These are phyloP conservation scores for Napeogenes inachia DNA, from an alignment of 2,888 invertebrate genomes.

Conservation along the genomic window DNA sequence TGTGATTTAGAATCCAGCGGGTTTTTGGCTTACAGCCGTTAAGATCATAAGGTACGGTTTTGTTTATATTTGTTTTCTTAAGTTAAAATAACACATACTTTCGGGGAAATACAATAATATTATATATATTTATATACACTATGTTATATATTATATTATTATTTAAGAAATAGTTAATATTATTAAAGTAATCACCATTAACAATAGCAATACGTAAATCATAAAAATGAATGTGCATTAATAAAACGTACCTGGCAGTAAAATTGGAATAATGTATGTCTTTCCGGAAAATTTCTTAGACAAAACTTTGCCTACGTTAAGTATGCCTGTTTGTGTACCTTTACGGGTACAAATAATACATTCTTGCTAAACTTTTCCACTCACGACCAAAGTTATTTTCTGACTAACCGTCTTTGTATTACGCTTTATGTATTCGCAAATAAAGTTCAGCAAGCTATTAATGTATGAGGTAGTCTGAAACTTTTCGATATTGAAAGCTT, in stretches of 20 bases:
- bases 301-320: constrained; percentile 10
- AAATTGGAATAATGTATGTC: constrained; percentile 6
- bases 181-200: too few relatives aligned
- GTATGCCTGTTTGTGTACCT: constrained; percentile 26
- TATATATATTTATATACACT: too few relatives aligned
- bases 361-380: constrained; percentile 6
- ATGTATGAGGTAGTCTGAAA: constrained; percentile 1
- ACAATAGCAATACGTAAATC: too few relatives aligned
- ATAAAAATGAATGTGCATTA: not conserved
- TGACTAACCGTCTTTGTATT: constrained; percentile 7
- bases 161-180: too few relatives aligned
- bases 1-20: constrained; percentile 14
- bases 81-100: too few relatives aligned
- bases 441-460: constrained; percentile 3
- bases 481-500: constrained; percentile 1
- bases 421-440: constrained; percentile 7
- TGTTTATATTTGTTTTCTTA: too few relatives aligned
- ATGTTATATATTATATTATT: too few relatives aligned
- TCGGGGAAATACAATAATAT: too few relatives aligned
- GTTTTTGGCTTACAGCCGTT: not conserved
- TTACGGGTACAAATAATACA: constrained; percentile 14
- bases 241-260: constrained; percentile 2
- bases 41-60: too few relatives aligned
- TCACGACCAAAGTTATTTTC: constrained; percentile 5
- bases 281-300: constrained; percentile 13